Evolutionary conservation across 2,797 vertebrate species (phyloP).

Genomic region (Fistularia tabacaria): DNA sequence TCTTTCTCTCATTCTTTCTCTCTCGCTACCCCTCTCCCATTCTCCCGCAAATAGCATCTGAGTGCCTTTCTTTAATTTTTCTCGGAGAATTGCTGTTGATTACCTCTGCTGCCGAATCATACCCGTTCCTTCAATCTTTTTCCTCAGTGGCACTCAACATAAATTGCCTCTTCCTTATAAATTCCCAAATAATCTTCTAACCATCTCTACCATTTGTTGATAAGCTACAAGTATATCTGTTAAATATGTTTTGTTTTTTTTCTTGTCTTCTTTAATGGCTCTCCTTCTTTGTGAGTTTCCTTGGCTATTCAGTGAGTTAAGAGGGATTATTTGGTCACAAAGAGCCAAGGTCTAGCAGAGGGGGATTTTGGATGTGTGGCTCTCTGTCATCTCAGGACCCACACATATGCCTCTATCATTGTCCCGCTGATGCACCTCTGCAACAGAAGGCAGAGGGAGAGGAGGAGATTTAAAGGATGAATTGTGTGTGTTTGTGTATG

Average conservation of each 20-base stretch:
- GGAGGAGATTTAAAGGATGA: too few relatives aligned
- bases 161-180: constrained; percentile 17
- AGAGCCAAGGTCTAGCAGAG: constrained; percentile 59
- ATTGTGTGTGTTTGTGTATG: too few relatives aligned
- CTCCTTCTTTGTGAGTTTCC: constrained; percentile 33
- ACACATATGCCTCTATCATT: constrained; percentile 63
- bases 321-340: constrained; percentile 66
- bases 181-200: constrained; percentile 8
- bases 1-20: constrained; percentile 10
- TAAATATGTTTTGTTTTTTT: constrained; percentile 10
- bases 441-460: too few relatives aligned
- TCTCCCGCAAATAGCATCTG: constrained; percentile 28
- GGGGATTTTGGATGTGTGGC: constrained; percentile 59
- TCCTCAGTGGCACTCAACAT: constrained; percentile 16
- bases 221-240: constrained; percentile 22
- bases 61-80: constrained; percentile 54
- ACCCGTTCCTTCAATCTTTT: constrained; percentile 37
- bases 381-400: constrained; percentile 68
- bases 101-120: constrained; percentile 53
- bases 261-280: constrained; percentile 11
- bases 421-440: constrained; percentile 50
- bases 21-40: constrained; percentile 10
- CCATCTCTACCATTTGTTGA: constrained; percentile 19
- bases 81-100: constrained; percentile 51
- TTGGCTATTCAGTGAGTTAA: constrained; percentile 44